Conservation (phyloP, 2,797 vertebrate species). For the Fundulus diaphanus region DNA sequence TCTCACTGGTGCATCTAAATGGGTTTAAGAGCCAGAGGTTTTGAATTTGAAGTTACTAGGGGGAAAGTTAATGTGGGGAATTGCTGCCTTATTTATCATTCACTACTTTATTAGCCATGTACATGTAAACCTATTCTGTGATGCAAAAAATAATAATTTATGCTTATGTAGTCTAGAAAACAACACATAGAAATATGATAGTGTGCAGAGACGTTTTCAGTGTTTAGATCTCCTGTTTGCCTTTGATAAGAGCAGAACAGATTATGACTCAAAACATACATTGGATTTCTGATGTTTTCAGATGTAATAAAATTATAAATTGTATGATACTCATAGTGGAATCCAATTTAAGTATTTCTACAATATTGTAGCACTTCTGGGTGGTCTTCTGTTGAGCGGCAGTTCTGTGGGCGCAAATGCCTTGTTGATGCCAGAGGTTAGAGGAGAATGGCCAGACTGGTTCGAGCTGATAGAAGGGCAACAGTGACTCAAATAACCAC, state of each 20-base stretch:
- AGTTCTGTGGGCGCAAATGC: no score
- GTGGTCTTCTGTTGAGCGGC: conserved; percentile 82
- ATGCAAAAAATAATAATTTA: conserved; percentile 66
- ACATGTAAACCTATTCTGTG: conserved; percentile 62
- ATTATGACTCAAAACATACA: conserved; percentile 40
- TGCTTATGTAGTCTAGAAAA: conserved; percentile 60
- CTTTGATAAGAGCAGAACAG: conserved; percentile 47
- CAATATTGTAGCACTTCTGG: conserved; percentile 80
- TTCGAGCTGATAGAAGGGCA: no score
- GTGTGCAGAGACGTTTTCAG: conserved; percentile 41
- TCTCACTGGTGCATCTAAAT: neutral
- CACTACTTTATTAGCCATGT: conserved; percentile 66
- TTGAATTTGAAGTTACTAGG: conserved; percentile 51
- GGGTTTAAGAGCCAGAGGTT: conserved; percentile 36
- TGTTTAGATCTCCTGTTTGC: conserved; percentile 21
- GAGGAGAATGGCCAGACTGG: no score
- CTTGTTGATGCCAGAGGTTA: no score
- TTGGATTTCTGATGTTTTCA: conserved; percentile 63
- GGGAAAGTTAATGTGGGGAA: conserved; percentile 54
- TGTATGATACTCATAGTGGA: conserved; percentile 54
- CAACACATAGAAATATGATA: conserved; percentile 34
- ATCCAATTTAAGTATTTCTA: conserved; percentile 68
- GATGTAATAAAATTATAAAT: conserved; percentile 52
- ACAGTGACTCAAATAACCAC: no score
- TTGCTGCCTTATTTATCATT: conserved; percentile 63